Evolutionary conservation across 2,113 vertebrate genomes (phyloP), one percentile per base, ranked within the genome.

Genomic region (Nesogale talazaci): DNA sequence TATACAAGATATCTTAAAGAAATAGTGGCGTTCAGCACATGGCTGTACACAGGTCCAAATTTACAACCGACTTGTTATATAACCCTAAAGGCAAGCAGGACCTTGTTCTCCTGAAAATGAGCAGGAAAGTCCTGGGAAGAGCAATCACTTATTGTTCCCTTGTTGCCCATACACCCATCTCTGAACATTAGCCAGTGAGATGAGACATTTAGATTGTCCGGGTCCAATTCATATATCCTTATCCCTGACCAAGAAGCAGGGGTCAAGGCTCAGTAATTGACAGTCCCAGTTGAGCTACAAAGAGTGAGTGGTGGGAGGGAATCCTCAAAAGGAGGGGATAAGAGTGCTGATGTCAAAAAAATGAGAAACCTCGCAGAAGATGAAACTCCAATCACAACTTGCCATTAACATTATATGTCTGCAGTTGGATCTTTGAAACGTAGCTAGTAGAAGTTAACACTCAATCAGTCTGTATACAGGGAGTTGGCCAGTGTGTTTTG

Each of bases 221-320:
- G 23, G 69, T 76, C 57, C 77, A 76, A 61, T 59, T 20, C 42
- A 19, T 1, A 46, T 7, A 12, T 52, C 70, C 20, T 31, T n/a
- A 70, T n/a, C 4, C 61, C 1, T 42, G 23, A 19, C 23, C 52
- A 72, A 63, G 25, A 70, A 25, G 2, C 0, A 0, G 8, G 1
- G 61, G 17, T 25, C 56, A 40, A 14, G 6, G n/a, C 3, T 61
- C 25, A 10, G 56, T 2, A 22, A 12, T 27, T 83, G 46, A 42
- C 46, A 23, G 4, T 2, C 27, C 14, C 6, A 27, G n/a, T 0
- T 22, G 1, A 42, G 69, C 38, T 31, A 1, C 12, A 25, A 0
- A 52, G 59, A 31, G 38, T 12, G 31, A 29, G 36, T 6, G 14
- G 6, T 65, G 34, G 46, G 46, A 52, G 9, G 31, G 34, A 75